These are phyloP conservation scores for Oscheius sp. DNA, from an alignment of 2,888 invertebrate species.

Conservation along the genomic window DNA sequence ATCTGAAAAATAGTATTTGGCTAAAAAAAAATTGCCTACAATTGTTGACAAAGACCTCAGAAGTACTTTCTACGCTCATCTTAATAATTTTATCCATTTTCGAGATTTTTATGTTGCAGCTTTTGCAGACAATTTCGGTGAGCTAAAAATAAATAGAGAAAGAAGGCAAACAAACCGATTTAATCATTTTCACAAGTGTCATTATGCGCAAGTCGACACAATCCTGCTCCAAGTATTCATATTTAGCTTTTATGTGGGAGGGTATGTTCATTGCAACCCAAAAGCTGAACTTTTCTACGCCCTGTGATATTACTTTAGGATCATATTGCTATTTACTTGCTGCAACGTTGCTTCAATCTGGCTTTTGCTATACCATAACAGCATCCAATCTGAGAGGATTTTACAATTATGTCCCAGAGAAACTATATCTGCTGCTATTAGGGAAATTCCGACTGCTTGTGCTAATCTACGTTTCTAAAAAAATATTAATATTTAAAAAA, in stretches of 20 bases:
- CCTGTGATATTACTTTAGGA: not conserved
- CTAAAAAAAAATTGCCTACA: not conserved
- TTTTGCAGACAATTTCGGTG: not conserved
- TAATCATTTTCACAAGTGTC: not conserved
- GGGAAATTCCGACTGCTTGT: not conserved
- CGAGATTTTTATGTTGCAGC: not conserved
- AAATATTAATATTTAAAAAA: not conserved
- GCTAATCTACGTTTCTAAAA: not conserved
- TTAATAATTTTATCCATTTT: slow-evolving; percentile 19
- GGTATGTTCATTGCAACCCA: slow-evolving; percentile 13
- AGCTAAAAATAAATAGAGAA: not conserved
- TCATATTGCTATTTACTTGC: not conserved
- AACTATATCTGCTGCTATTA: not conserved
- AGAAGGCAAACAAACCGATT: not conserved
- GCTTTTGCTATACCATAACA: not conserved
- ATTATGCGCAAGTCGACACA: not conserved
- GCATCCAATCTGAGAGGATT: slow-evolving; percentile 7
- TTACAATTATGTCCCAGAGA: not conserved
- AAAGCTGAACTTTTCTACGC: slow-evolving; percentile 7
- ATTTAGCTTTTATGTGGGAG: not conserved
- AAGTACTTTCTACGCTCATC: slow-evolving; percentile 11
- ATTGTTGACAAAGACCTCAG: slow-evolving; percentile 16
- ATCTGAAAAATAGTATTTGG: slow-evolving; percentile 2
- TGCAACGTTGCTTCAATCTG: not conserved
- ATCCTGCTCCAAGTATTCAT: slow-evolving; percentile 1